phyloP scores from a whole-genome alignment of 1,140 invertebrate genomes.

The Zaprionus lachaisei region DNA sequence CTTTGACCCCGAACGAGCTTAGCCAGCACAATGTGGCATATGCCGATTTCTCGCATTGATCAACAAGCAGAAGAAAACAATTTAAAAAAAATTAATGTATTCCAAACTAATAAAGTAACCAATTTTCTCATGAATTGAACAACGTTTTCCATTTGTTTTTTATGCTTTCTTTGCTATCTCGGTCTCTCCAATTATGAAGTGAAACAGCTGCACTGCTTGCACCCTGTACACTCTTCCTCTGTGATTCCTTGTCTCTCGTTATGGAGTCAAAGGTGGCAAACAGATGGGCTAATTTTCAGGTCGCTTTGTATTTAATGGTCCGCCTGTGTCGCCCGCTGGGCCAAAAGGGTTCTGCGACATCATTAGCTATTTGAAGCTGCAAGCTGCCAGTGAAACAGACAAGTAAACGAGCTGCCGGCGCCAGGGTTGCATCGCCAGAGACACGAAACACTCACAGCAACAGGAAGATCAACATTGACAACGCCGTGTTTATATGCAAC shows the following conservation, averaged over 20 bases:
- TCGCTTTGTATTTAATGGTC: no score
- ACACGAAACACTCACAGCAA: conserved; percentile 31
- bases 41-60: conserved; percentile 20
- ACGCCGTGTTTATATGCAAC: conserved; percentile 75
- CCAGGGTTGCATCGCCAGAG: conserved; percentile 1
- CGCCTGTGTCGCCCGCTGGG: conserved; percentile 14
- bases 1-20: no score
- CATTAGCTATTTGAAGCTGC: conserved; percentile 67
- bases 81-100: neutral
- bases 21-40: neutral
- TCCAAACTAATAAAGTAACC: neutral
- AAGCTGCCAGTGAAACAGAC: conserved; percentile 62
- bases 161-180: neutral
- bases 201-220: no score
- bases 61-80: conserved; percentile 1
- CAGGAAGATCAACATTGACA: conserved; percentile 64
- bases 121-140: neutral
- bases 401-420: conserved; percentile 55
- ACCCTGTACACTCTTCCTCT: no score
- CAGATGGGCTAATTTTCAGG: no score
- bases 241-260: no score
- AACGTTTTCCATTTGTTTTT: no score
- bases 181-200: neutral
- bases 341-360: conserved; percentile 58
- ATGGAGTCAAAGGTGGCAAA: no score